Percentiles rank a stretch among this genome's conserved stretches.
Conservation (phyloP, 2,797 vertebrate genomes). For the Acanthiza pusilla region DNA sequence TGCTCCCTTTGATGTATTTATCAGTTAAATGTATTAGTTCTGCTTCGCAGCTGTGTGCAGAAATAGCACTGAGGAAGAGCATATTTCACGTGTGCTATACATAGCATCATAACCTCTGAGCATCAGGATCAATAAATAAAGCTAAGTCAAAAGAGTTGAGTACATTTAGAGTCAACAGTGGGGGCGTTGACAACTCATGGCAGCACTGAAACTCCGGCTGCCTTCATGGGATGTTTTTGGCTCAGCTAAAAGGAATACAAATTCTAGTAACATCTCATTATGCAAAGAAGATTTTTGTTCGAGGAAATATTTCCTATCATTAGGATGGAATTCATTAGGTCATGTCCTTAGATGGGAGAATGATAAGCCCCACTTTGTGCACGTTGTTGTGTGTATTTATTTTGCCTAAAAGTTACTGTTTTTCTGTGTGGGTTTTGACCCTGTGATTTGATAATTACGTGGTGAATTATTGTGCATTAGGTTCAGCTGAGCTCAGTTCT, state of each 20-base stretch:
- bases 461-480: background rate
- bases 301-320: background rate
- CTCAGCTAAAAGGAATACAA: background rate
- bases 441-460: background rate
- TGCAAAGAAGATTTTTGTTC: background rate
- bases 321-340: background rate
- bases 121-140: background rate
- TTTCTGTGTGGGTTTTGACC: background rate
- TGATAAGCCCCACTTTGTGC: background rate
- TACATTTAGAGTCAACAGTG: background rate
- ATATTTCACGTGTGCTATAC: constrained; percentile 24
- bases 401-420: background rate
- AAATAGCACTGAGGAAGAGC: constrained; percentile 36
- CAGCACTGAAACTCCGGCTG: background rate
- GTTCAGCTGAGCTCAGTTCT: background rate
- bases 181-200: background rate
- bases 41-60: constrained; percentile 47
- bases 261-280: background rate
- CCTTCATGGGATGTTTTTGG: background rate
- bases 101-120: background rate
- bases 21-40: constrained; percentile 72
- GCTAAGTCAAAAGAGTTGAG: background rate
- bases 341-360: background rate
- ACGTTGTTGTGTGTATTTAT: background rate
- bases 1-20: constrained; percentile 72